Evolutionary conservation across 1,140 invertebrate species (phyloP), one percentile per base, ranked within the genome.

Genomic region (Diachasmimorpha longicaudata): DNA sequence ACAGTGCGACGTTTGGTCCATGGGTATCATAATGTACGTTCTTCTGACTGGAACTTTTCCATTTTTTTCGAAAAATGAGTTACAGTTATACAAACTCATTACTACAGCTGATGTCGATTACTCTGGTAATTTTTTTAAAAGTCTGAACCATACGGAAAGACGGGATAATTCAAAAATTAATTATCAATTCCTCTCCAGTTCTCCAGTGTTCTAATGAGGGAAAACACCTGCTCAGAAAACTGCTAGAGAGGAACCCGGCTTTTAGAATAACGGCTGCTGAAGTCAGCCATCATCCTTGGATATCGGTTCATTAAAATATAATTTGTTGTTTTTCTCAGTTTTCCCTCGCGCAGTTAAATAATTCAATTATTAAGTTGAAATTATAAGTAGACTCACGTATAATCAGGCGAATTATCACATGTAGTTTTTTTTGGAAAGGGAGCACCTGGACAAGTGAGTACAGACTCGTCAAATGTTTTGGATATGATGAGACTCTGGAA

Each of bases 1-100:
- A 78, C 87, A 90, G 77, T 92, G 91, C 82, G 91, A 92, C 82
- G 87, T 92, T 13, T 92, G 91, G 91, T 88, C 91, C 0, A 86
- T 91, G 79, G 91, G 91, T 25, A 86, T 92, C 4, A 91, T 92
- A 58, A 85, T 90, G 81, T 92, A 90, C 80, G 83, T 87, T 36
- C 78, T 92, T 84, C 85, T 89, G 8, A 79, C 78, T 48, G 85
- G 83, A n/a, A 78, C 76, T 42, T 84, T 81, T 71, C 88, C 84
- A 68, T 91, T 88, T 78, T 79, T 74, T 37, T 77, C 79, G 9
- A 76, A 31, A n/a, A 81, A 81, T 39, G 81, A 87, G 14, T 73
- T 82, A 21, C 80, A 82, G 55, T 36, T 88, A 25, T 79, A 76
- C n/a, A 66, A 77, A 16, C 79, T 82, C 42, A 88, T 88, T n/a